A percentile compares a stretch with the other conserved stretches of the same genome.
Conservation (phyloP, 2,113 vertebrate genomes). For the Saccopteryx leptura region DNA sequence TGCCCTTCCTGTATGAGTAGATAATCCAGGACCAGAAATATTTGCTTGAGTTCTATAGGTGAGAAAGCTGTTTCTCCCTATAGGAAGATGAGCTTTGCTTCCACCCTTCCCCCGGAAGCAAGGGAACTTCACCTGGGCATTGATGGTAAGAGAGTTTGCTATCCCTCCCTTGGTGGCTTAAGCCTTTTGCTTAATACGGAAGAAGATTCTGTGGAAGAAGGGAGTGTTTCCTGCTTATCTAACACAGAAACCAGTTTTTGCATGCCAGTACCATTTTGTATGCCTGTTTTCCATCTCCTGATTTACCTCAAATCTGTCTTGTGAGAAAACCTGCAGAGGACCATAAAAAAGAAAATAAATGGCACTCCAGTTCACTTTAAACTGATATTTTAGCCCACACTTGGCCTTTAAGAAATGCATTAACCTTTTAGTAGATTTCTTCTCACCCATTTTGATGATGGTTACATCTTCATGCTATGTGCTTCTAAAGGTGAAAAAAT, state of each 20-base stretch:
- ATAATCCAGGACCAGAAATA: background rate
- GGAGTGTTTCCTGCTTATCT: background rate
- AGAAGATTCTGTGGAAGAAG: background rate
- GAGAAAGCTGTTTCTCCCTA: background rate
- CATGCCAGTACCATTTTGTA: background rate
- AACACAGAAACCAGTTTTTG: background rate
- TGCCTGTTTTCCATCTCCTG: background rate
- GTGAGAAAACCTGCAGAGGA: background rate
- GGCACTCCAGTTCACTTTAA: background rate
- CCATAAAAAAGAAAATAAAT: background rate
- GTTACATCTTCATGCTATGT: background rate
- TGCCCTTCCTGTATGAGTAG: background rate
- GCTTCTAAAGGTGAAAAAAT: constrained; percentile 1
- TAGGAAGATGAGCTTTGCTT: background rate
- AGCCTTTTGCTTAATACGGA: background rate
- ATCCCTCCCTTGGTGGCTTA: background rate
- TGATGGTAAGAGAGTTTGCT: background rate
- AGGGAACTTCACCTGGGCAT: background rate
- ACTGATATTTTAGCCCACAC: background rate
- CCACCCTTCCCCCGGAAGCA: background rate
- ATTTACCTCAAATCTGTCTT: background rate
- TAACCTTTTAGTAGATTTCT: background rate
- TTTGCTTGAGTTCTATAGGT: background rate
- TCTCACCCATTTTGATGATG: background rate
- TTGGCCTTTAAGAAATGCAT: background rate